These are phyloP conservation scores for Silvanus unidentatus DNA, from an alignment of 2,888 invertebrate species.

Conservation along the genomic window DNA sequence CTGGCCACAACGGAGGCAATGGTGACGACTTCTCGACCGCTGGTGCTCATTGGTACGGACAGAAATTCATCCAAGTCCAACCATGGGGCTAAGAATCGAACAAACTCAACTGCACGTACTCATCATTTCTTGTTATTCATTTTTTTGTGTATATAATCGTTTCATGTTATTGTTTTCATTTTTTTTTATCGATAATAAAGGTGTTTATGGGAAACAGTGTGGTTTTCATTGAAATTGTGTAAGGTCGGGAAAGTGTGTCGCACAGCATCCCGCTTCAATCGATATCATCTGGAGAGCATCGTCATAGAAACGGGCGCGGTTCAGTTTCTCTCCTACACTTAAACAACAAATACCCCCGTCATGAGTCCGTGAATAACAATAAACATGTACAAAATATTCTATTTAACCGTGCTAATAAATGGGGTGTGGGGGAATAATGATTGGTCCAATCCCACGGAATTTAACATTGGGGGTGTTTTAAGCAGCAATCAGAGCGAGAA, in stretches of 20 bases:
- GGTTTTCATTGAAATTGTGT: background rate
- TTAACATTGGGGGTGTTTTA: constrained; percentile 89
- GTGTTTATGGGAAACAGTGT: too few relatives aligned
- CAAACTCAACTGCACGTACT: background rate
- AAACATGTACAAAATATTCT: too few relatives aligned
- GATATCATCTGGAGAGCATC: constrained; percentile 29
- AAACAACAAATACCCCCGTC: background rate
- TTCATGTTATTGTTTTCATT: constrained; percentile 1
- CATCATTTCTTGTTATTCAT: background rate
- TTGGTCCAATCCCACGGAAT: constrained; percentile 48
- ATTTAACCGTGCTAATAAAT: too few relatives aligned
- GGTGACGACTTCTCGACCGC: constrained; percentile 8
- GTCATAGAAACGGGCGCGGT: constrained; percentile 29
- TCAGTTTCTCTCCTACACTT: constrained; percentile 14
- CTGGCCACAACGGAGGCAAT: constrained; percentile 5
- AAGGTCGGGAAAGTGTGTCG: too few relatives aligned
- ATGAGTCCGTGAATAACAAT: too few relatives aligned
- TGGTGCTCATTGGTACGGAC: constrained; percentile 18
- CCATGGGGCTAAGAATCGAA: constrained; percentile 21
- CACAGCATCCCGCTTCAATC: constrained; percentile 19
- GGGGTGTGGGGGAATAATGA: constrained; percentile 22
- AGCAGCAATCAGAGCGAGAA: constrained; percentile 74
- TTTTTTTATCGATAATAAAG: background rate
- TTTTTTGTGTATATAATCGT: background rate
- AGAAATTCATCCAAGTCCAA: constrained; percentile 25